Conservation (phyloP, 2,113 vertebrate species). For the Antigone vipio region DNA sequence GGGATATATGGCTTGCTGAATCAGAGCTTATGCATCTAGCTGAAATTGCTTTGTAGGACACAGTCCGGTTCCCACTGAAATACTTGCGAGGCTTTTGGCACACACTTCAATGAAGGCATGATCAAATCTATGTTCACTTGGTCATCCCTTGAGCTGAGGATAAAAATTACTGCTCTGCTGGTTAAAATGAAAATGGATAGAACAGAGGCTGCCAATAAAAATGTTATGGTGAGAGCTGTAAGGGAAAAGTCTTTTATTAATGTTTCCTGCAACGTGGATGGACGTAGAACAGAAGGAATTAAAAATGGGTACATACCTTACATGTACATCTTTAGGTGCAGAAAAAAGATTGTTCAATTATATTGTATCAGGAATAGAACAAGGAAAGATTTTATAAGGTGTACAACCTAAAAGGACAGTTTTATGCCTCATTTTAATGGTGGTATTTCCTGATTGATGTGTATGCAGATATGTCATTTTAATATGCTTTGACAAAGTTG, state of each 20-base stretch:
- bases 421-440: background rate
- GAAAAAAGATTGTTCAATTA: background rate
- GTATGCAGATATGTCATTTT: background rate
- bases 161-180: background rate
- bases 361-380: background rate
- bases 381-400: background rate
- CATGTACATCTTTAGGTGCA: background rate
- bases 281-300: background rate
- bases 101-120: background rate
- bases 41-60: conserved; percentile 3
- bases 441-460: background rate
- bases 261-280: background rate
- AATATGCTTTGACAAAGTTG: background rate
- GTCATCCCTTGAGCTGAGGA: background rate
- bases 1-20: background rate
- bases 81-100: background rate
- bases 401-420: background rate
- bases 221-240: background rate
- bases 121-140: background rate
- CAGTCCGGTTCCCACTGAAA: background rate
- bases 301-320: background rate
- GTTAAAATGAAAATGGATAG: background rate
- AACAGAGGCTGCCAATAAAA: background rate
- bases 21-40: background rate
- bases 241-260: background rate